Base-by-base conservation (phyloP, 2,113 vertebrate species). In the Dermatemys mawii region DNA sequence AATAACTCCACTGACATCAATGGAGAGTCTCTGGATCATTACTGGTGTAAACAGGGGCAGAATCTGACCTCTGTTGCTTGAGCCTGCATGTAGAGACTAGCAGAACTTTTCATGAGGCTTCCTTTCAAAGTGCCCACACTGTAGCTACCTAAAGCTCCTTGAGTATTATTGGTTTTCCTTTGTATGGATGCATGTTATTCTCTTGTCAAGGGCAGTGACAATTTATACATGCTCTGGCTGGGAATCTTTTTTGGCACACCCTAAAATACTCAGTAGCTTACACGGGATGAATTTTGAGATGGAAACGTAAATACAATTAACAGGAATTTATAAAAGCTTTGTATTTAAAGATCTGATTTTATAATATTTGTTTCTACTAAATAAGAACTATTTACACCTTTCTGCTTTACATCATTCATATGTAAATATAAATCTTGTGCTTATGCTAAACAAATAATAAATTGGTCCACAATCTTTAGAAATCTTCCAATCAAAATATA, bases 221-320 rank as follows among this genome's bases (percentile, higher is more conserved):
- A 97, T 96, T 97, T 97, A 78, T 87, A 91, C 11, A 84, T 89
- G 95, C 2, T 0, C 84, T 93, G 83, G 84, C 94, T 88, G 79
- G 92, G 86, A 97, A 97, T 96, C 91, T 86, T 87, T 97, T 90
- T 93, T 93, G 86, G 93, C 92, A n/a, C n/a, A n/a, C n/a, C n/a
- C 88, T 85, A 83, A 96, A 97, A 96, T 84, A 97, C 29, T 96
- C 94, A 63, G n/a, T n/a, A 96, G 90, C 96, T 94, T 98, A 93
- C 92, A 98, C 97, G 98, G 9, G n/a, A 97, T 87, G 94, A 96
- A 96, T 97, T 97, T 89, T 97, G 96, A 97, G 92, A 96, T 92
- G 81, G 95, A 90, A 97, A 92, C 90, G 96, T 84, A 97, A 97
- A 96, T 96, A 96, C 89, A 96, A 92, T 93, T 97, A 96, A 96